Base-by-base conservation (phyloP, 2,888 invertebrate genomes). In the Epistrophella euchroma region DNA sequence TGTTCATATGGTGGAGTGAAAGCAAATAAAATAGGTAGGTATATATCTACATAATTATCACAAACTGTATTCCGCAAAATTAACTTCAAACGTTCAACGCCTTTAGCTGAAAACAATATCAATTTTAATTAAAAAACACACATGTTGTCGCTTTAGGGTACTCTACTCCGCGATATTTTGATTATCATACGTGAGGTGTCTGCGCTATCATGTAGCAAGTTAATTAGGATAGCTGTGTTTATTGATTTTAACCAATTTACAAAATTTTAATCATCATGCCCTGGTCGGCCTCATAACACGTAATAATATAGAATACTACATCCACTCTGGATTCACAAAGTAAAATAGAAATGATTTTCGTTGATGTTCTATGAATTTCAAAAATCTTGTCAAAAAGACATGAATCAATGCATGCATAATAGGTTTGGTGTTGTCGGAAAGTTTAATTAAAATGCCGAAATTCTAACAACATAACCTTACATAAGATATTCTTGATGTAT, bases 371-470 rank as follows among this genome's bases (percentile, higher is more conserved):
- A 37, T 37, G 37, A 58, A 37, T 37, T 37, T 15, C 58, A 19
- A 58, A 37, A 37, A 19, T 13, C 35, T 15, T 19, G 19, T 25
- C 13, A 50, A 13, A 13, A n/a, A 58, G 28, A 64, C 73, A 66
- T 25, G 37, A 58, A 66, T 35, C 45, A 58, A 35, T 37, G 32
- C 56, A 56, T 56, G 37, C 17, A 58, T 37, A 37, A 58, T 37
- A 22, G 37, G 11, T 22, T 15, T 11, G 5, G 19, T 28, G 25
- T 32, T 72, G 62, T 19, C 43, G 55, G 40, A 15, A 52, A 50
- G 6, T 32, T 55, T 77, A 77, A 77, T 77, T 71, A 62, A 77
- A 52, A 77, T 71, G 32, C 40, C 17, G n/a, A 62, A 77, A 43
- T 25, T 43, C 40, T 71, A 60, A 13, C 13, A 19, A 50, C 9